Conservation (phyloP, 2,113 vertebrate genomes). For the Aythya baeri region DNA sequence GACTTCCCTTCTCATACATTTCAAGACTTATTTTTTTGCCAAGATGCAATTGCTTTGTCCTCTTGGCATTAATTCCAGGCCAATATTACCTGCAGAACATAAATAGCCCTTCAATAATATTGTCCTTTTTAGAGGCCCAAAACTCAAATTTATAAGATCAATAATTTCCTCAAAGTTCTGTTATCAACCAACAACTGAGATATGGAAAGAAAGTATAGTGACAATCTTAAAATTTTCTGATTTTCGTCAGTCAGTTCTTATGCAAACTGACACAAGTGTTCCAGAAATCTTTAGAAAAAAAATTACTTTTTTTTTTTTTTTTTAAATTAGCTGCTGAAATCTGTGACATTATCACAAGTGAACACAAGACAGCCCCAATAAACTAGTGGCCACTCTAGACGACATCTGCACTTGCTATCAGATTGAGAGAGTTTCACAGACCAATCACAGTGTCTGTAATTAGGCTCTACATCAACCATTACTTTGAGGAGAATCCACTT, state of each 20-base stretch:
- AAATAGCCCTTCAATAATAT: not conserved
- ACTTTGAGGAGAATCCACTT: not conserved
- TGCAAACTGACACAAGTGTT: not conserved
- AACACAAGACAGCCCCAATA: not conserved
- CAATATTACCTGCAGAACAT: not conserved
- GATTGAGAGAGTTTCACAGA: not conserved
- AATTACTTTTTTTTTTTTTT: too few relatives aligned
- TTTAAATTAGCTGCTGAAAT: not conserved
- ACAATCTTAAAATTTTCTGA: not conserved
- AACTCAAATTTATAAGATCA: rapidly evolving
- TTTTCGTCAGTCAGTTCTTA: not conserved
- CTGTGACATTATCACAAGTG: not conserved
- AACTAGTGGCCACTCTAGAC: not conserved
- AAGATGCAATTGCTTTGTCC: not conserved
- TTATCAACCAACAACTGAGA: not conserved
- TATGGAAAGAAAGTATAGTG: rapidly evolving
- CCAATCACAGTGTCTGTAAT: not conserved
- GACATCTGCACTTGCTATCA: not conserved
- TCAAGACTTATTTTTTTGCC: not conserved
- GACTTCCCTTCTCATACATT: not conserved
- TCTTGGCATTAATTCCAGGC: not conserved
- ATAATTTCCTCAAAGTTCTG: not conserved
- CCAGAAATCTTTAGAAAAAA: not conserved
- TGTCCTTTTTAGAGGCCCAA: not conserved
- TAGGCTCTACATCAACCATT: not conserved